Evolutionary conservation across 2,797 vertebrate species (phyloP), one percentile per base, ranked within the genome.

Genomic region (Danio jaintianensis): DNA sequence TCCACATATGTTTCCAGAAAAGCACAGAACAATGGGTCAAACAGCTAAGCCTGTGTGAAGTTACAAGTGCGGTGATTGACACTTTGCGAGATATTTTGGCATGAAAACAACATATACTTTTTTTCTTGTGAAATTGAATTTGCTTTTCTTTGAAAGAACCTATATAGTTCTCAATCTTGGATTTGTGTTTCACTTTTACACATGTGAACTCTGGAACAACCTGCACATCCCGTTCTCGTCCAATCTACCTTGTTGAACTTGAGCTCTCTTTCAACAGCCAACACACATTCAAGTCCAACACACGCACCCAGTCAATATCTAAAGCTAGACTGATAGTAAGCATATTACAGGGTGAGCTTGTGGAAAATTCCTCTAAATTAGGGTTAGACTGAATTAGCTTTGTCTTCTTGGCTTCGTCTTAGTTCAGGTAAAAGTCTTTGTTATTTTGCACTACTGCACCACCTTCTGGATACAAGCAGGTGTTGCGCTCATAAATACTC

Each of bases 381-480:
- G 43, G 62, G 29, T n/a, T 50, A 52, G 10, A 78, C 18, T 78
- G 18, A 53, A 43, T 36, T 72, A 61, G n/a, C 36, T 22, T 53
- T 53, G 12, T 63, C 56, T 68, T 55, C 61, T 18, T 38, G 38
- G 38, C 5, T 74, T 78, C 29, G 52, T 12, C 15, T 75, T 48
- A 79, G 53, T 20, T 59, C 61, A 82, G 67, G 47, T 79, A 52
- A 63, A 83, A 72, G 42, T 40, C 42, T 22, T 20, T 45, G 47
- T 47, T 73, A 18, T 42, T 69, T 77, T 82, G 58, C 45, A 66
- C 76, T 64, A 84, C 36, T 81, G 81, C 88, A 8, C 86, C 89
- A 87, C 85, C 89, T 90, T 85, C 87, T 90, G 90, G 89, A 70
- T n/a, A 3, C 13, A 20, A 20, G 6, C 50, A 52, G 68, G 69